Evolutionary conservation across 2,113 vertebrate species (phyloP).

Genomic region (Hypomesus transpacificus): DNA sequence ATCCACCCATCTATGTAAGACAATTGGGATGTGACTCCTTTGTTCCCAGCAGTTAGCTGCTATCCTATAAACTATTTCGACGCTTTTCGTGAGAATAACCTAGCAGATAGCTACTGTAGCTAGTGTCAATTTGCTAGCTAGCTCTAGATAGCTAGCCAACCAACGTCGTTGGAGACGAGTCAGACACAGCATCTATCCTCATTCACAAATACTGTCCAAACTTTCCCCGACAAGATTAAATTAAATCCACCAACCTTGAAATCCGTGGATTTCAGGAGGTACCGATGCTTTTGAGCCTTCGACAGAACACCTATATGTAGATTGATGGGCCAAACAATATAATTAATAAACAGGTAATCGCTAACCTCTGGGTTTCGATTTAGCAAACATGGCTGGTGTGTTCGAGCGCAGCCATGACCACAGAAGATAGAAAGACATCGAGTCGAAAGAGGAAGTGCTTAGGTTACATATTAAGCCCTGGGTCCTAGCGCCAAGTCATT

Average conservation of each 20-base stretch:
- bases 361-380: conserved; percentile 77
- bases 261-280: conserved; percentile 50
- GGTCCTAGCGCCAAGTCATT: conserved; percentile 56
- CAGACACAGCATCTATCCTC: conserved; percentile 50
- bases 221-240: conserved; percentile 55
- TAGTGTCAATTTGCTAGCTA: background rate
- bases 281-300: conserved; percentile 44
- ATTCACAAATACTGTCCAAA: conserved; percentile 58
- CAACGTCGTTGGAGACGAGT: background rate
- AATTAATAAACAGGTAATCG: conserved; percentile 71
- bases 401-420: conserved; percentile 75
- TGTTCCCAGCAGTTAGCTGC: too few relatives aligned
- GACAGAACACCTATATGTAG: conserved; percentile 37
- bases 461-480: conserved; percentile 42
- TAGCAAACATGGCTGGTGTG: conserved; percentile 79
- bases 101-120: background rate
- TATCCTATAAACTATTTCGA: too few relatives aligned
- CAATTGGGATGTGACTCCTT: too few relatives aligned
- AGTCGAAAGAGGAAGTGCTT: conserved; percentile 67
- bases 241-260: conserved; percentile 63
- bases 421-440: conserved; percentile 63
- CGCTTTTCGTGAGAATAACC: background rate
- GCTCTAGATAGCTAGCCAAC: background rate
- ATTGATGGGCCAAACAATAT: conserved; percentile 55
- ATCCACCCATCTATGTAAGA: too few relatives aligned